Base-by-base conservation (phyloP, 1,140 invertebrate species). In the Pogonus chalceus region DNA sequence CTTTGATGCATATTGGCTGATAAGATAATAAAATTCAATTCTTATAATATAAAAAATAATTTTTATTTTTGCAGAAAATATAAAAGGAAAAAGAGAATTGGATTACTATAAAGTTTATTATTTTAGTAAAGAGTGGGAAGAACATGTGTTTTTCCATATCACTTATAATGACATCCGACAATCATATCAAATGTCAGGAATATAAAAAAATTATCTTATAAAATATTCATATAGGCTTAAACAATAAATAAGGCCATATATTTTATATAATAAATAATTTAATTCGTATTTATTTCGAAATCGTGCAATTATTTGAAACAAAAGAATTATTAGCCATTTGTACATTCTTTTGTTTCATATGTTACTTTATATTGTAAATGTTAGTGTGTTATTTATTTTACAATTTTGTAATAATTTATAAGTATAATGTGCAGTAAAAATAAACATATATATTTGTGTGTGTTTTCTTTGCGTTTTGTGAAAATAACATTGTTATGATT, bases 401-500 rank as follows among this genome's bases (percentile, higher is more conserved):
- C 4, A 7, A 7, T 31, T 43, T 43, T 43, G 37, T 43, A 43
- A 12, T 43, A 43, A 43, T 43, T 43, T 43, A 12, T 43, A 43
- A 4, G 14, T 31, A 31, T 31, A 7, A 31, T 7, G 14, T 31
- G 14, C 26, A 31, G 26, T 31, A 18, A 43, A 43, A 43, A 43
- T 43, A 43, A 43, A 43, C 37, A 18, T 18, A 43, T 43, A 43
- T 12, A 43, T 43, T 7, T 43, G 37, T 43, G 18, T 43, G 18
- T 43, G 18, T 43, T 43, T 43, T 43, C 37, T 43, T 43, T 43
- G 37, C 37, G 37, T 43, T 43, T 43, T 43, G 37, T 9, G 4
- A 31, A 31, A 7, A 7, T 4, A 31, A 14, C 26, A 7, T 31
- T 31, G 26, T 12, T 43, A 10, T 43, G 37, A 9, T 43, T 12